Evolutionary conservation across 2,797 vertebrate genomes (phyloP), one percentile per base, ranked within the genome.

Genomic region (Accipiter superciliosus): DNA sequence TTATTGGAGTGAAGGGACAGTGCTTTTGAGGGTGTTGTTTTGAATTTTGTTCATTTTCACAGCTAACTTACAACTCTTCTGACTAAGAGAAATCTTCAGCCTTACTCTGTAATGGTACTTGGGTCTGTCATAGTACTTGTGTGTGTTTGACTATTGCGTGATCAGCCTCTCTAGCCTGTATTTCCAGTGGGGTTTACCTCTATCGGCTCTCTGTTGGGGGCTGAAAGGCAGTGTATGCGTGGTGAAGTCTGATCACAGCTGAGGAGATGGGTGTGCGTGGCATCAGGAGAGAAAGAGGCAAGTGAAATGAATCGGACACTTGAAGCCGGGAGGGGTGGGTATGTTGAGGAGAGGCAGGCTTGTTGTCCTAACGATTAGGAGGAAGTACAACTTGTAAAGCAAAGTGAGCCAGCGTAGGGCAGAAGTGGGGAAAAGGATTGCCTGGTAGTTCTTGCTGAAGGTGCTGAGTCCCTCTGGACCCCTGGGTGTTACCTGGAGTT

Each of bases 121-220:
- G 61, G 55, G 7, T 66, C 16, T 66, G 49, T 26, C 2, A 1
- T 6, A 19, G 47, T 12, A 5, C 28, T 42, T 0, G 0, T 10
- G n/a, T 40, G 39, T 19, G 11, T 31, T 42, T 2, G 39, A 4
- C 10, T n/a, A 5, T 5, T 66, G n/a, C 13, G 14, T 15, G 59
- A 12, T 44, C 9, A 14, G 11, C 19, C 25, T 76, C 66, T 49
- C 44, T 4, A 57, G 53, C 33, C 59, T 57, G 33, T 44, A 5
- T 76, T 82, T 65, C 69, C 62, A 58, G 35, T 3, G 28, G 33
- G 63, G 5, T 35, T 87, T 55, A 6, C 15, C 9, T 40, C 52
- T 35, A 1, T 9, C 9, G 9, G 53, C 40, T 57, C 47, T 40
- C 76, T 59, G 57, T 59, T 63, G 18, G 49, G 55, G 31, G 4